phyloP scores from a whole-genome alignment of 2,113 vertebrate genomes.

The Cathartes aura region DNA sequence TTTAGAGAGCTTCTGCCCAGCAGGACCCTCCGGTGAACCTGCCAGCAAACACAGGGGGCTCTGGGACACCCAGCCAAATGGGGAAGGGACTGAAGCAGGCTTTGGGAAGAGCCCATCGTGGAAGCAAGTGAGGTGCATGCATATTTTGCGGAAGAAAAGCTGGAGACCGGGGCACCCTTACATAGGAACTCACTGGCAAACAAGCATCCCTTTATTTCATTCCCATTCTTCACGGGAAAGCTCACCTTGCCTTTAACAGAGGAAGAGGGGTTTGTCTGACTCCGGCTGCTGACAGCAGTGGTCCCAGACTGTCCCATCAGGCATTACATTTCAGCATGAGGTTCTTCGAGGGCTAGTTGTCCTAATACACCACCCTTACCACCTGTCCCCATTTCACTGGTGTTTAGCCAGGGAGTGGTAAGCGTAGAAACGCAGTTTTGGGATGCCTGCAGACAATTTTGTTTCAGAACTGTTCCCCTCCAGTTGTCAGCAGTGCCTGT shows the following conservation, averaged over 20 bases:
- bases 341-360: too few species aligned
- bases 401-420: background rate
- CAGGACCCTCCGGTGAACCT: background rate
- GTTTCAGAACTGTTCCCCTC: background rate
- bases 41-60: background rate
- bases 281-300: rapidly evolving
- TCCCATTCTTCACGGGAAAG: background rate
- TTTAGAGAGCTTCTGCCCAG: background rate
- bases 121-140: background rate
- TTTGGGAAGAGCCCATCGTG: background rate
- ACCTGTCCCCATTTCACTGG: background rate
- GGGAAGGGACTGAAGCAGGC: background rate
- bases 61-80: background rate
- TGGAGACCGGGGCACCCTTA: background rate
- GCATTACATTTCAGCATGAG: background rate
- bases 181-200: background rate
- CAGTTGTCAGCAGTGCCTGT: rapidly evolving
- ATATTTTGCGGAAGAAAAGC: background rate
- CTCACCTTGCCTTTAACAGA: background rate
- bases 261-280: background rate
- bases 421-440: background rate
- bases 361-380: background rate
- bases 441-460: too few species aligned
- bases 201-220: background rate
- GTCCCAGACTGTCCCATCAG: background rate